Conservation (phyloP, 1,140 invertebrate genomes). For the Eciton burchellii region DNA sequence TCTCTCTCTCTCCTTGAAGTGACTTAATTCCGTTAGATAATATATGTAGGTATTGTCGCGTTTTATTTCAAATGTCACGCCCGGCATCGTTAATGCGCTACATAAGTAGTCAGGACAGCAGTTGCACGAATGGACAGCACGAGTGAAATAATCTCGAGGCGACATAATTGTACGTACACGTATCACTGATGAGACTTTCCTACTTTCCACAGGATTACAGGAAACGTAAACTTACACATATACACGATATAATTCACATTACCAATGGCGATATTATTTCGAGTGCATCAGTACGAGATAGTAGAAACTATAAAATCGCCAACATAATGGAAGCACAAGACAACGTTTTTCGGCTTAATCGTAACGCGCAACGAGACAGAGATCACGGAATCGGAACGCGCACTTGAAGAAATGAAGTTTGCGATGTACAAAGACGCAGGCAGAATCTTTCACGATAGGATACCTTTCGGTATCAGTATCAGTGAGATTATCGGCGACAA, state of each 20-base stretch:
- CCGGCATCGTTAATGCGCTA: constrained; percentile 29
- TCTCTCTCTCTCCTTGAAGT: not conserved
- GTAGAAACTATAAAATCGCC: not conserved
- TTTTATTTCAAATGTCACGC: constrained; percentile 54
- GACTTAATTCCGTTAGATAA: constrained; percentile 38
- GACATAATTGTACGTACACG: constrained; percentile 30
- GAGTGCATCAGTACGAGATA: not conserved
- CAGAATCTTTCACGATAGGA: not conserved
- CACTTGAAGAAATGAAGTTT: not conserved
- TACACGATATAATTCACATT: constrained; percentile 13
- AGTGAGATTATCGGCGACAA: not conserved
- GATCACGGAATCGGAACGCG: not conserved
- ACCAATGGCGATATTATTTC: constrained; percentile 12
- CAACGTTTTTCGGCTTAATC: not conserved
- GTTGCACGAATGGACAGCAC: constrained; percentile 38
- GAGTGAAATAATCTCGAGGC: constrained; percentile 47
- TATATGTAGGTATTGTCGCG: constrained; percentile 53
- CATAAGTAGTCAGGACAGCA: constrained; percentile 23
- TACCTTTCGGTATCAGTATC: not conserved
- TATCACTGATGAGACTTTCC: constrained; percentile 27
- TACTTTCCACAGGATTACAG: constrained; percentile 9
- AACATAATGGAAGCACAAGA: constrained; percentile 5
- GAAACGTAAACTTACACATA: constrained; percentile 12
- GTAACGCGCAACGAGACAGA: not conserved
- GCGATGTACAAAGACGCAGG: not conserved